Evolutionary conservation across 2,888 invertebrate species (phyloP).

Genomic region (Sesia bembeciformis): DNA sequence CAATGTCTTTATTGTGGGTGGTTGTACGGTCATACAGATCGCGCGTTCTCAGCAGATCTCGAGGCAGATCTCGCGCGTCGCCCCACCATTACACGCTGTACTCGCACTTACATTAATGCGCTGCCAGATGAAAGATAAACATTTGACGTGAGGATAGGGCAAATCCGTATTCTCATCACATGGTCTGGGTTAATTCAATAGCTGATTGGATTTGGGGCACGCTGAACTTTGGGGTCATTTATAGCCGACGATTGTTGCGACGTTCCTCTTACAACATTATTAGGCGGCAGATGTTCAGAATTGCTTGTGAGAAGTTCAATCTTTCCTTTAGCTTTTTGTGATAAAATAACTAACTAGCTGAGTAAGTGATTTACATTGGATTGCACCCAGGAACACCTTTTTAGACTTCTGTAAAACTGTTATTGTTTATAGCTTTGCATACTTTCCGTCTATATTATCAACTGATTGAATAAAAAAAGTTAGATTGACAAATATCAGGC

Average conservation of each 20-base stretch:
- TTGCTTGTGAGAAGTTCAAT: neutral
- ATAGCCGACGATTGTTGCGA: conserved; percentile 28
- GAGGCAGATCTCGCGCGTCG: conserved; percentile 18
- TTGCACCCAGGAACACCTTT: no score
- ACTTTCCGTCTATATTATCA: no score
- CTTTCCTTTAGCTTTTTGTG: no score
- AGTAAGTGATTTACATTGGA: no score
- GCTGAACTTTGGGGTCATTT: conserved; percentile 51
- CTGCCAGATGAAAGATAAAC: conserved; percentile 71
- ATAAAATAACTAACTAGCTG: no score
- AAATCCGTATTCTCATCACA: conserved; percentile 73
- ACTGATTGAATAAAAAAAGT: no score
- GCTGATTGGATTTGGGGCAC: conserved; percentile 73
- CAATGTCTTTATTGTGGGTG: no score
- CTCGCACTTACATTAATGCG: conserved; percentile 60
- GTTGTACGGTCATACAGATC: neutral
- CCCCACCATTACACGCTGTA: conserved; percentile 45
- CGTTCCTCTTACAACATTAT: neutral
- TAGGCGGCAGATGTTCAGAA: neutral
- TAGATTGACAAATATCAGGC: no score
- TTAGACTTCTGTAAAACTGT: no score
- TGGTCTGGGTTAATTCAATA: conserved; percentile 71
- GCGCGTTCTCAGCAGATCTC: conserved; percentile 43
- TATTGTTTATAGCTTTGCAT: no score
- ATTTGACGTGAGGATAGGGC: conserved; percentile 66